Evolutionary conservation across 2,113 vertebrate species (phyloP), one percentile per base, ranked within the genome.

Genomic region (Thryonomys swinderianus): DNA sequence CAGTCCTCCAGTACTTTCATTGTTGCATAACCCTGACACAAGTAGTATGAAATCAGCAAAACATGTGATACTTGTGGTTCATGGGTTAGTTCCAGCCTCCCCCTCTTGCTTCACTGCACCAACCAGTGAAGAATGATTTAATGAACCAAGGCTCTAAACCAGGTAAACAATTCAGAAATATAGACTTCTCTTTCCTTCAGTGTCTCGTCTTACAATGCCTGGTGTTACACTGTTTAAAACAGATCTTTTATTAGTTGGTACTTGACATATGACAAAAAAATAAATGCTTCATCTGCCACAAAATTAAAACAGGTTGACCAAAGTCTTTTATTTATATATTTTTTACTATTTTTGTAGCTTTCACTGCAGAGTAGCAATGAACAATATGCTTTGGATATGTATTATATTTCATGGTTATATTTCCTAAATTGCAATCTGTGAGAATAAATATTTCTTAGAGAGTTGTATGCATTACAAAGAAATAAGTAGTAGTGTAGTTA

Each of bases 231-330:
- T 81, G 7, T 79, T 80, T 73, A 93, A 85, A 94, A 88, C 11
- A 81, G 96, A 76, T 37, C 51, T 69, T 5, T 61, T 81, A 45
- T 78, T 42, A 73, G 40, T 23, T 42, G 67, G 23, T 16, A 45
- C 82, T 87, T 90, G 87, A 93, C 42, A 96, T 14, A 45, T 84
- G 21, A 95, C 87, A 90, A 96, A 88, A 90, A n/a, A n/a, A 81
- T 74, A 86, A 95, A 93, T 90, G 81, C 45, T 94, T 74, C 79
- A 81, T 85, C 90, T 93, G 7, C 21, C 1, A 92, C 51, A 53
- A 64, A 34, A 85, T 90, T 84, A 95, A 93, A 87, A 90, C 81
- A 74, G 61, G 59, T 64, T 90, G 48, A 93, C 30, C 94, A 84
- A 89, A 86, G 3, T 69, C 48, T 51, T 51, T 51, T 78, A 55